phyloP scores from a whole-genome alignment of 2,888 invertebrate species.

The Drosophila conformis region DNA sequence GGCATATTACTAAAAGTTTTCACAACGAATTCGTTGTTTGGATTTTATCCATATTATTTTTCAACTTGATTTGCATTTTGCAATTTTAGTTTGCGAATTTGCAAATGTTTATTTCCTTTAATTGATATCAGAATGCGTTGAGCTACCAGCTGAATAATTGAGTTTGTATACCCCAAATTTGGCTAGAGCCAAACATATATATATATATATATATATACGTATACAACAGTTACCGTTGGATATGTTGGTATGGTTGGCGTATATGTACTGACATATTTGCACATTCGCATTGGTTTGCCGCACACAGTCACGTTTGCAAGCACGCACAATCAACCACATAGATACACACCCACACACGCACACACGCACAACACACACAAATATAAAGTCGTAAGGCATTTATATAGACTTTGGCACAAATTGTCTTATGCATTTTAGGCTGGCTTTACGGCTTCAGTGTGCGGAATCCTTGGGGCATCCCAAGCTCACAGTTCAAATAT shows the following conservation, averaged over 20 bases:
- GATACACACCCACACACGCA: constrained; percentile 2
- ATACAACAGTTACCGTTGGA: constrained; percentile 53
- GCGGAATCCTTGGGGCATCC: background rate
- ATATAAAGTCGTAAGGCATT: constrained; percentile 51
- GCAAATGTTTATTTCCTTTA: background rate
- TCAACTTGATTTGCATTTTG: background rate
- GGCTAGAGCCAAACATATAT: constrained; percentile 6
- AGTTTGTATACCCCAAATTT: constrained; percentile 13
- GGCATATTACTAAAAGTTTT: background rate
- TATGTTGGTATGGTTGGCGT: constrained; percentile 37
- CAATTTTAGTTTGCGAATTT: background rate
- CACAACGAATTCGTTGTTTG: background rate
- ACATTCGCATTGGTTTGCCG: constrained; percentile 9
- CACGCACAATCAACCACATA: background rate
- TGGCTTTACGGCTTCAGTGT: constrained; percentile 54
- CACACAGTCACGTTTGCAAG: constrained; percentile 16
- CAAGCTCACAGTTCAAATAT: constrained; percentile 65
- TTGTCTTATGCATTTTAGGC: constrained; percentile 72
- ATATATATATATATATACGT: constrained; percentile 15
- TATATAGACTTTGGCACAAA: constrained; percentile 61
- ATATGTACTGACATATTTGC: background rate
- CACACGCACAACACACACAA: constrained; percentile 15
- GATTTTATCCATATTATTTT: background rate
- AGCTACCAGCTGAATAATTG: constrained; percentile 25
- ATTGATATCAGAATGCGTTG: background rate